Evolutionary conservation across 1,140 invertebrate genomes (phyloP), one percentile per base, ranked within the genome.

Genomic region (Laupala kohalensis): DNA sequence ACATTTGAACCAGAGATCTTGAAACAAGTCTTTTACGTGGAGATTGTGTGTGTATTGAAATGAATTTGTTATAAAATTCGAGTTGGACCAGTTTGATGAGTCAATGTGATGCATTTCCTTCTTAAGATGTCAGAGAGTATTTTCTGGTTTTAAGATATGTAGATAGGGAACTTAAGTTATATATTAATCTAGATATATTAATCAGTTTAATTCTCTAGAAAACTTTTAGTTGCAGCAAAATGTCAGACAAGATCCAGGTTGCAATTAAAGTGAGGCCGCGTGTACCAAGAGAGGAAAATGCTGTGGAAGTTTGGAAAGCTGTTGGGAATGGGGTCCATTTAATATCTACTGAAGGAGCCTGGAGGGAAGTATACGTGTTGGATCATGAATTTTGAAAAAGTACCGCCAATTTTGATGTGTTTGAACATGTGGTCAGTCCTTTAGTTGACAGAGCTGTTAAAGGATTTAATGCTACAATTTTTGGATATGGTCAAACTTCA

Each of bases 401-500:
- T 4, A 81, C 80, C 27, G 85, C 78, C 63, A 93, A 90, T 74
- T 75, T 78, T 53, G 81, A 87, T 71, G 83, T 93, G 0, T 94
- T 90, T 78, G 77, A 89, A 71, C 82, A 81, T 73, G 82, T 92
- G 73, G 89, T 89, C 15, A 85, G 85, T 75, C 89, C 90, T 2
- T 88, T 93, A 69, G 85, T 93, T 5, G 83, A 89, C 72, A 86
- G 89, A 27, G 86, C 88, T 6, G 81, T 92, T 9, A 86, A 89
- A 76, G 93, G 93, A 1, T 91, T 93, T 75, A 95, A 95, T 82
- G 93, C 92, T 0, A 95, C 93, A 23, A 88, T 96, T 74, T 91
- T 96, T 81, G 94, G 93, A 0, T 96, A 96, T 80, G 94, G 94
- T 24, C 93, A 96, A 78, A 95, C 92, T 69, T 88, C 91, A 9